phyloP scores from a whole-genome alignment of 2,888 invertebrate genomes.

The Epinotia brunnichana region DNA sequence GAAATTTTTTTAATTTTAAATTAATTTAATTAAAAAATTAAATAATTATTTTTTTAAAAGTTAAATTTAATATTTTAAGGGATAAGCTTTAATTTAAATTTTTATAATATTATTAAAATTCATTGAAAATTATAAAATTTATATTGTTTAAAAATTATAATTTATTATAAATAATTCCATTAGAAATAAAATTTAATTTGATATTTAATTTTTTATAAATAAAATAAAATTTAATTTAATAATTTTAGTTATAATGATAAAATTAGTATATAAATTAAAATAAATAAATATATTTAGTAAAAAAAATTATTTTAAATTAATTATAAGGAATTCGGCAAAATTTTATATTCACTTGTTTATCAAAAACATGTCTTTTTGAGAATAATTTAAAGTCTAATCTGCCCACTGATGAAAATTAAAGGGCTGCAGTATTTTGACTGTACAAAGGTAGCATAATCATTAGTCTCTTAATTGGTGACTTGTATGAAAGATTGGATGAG shows the following conservation, averaged over 20 bases:
- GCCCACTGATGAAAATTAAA: slow-evolving; percentile 88
- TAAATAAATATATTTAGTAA: slow-evolving; percentile 46
- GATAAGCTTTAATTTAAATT: slow-evolving; percentile 85
- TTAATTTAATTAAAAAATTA: slow-evolving; percentile 71
- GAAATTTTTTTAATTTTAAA: slow-evolving; percentile 82
- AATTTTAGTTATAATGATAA: slow-evolving; percentile 79
- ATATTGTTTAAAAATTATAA: slow-evolving; percentile 82
- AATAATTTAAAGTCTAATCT: slow-evolving; percentile 87
- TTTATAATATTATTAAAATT: slow-evolving; percentile 72
- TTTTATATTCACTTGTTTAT: slow-evolving; percentile 88
- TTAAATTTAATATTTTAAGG: slow-evolving; percentile 80
- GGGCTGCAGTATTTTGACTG: slow-evolving; percentile 91
- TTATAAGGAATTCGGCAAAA: slow-evolving; percentile 86
- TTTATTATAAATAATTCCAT: slow-evolving; percentile 77
- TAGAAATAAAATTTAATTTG: slow-evolving; percentile 57
- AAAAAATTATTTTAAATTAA: slow-evolving; percentile 78
- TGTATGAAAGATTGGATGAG: slow-evolving; percentile 89
- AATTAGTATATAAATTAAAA: slow-evolving; percentile 57
- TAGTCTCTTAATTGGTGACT: slow-evolving; percentile 91
- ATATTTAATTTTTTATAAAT: slow-evolving; percentile 75
- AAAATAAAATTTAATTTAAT: slow-evolving; percentile 71
- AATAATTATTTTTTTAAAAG: slow-evolving; percentile 60
- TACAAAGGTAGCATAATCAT: slow-evolving; percentile 91
- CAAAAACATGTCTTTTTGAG: slow-evolving; percentile 89
- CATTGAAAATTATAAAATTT: slow-evolving; percentile 81